A percentile compares a stretch with the other conserved stretches of the same genome.
Evolutionary conservation across 2,797 vertebrate species (phyloP).

Genomic region (Acipenser transmontanus): DNA sequence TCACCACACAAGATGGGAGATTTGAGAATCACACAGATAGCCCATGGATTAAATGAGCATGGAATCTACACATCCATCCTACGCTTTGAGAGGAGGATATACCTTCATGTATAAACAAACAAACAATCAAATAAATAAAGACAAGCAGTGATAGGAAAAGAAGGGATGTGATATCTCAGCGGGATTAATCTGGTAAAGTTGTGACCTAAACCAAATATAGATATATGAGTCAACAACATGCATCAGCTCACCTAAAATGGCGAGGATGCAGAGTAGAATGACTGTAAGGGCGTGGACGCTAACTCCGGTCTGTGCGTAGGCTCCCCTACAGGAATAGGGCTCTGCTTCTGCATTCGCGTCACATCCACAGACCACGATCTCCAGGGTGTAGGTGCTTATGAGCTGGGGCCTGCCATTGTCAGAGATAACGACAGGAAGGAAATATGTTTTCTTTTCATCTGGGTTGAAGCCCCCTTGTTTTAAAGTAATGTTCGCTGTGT

Average conservation of each 20-base stretch:
- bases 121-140: too few species aligned
- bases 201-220: too few species aligned
- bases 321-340: conserved; percentile 62
- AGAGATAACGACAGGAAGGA: conserved; percentile 68
- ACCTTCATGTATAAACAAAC: too few species aligned
- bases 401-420: conserved; percentile 70
- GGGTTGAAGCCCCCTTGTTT: conserved; percentile 74
- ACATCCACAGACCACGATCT: conserved; percentile 78
- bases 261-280: conserved; percentile 84
- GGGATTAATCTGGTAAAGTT: too few species aligned
- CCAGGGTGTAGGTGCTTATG: conserved; percentile 59
- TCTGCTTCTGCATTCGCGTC: conserved; percentile 35
- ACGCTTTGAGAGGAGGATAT: too few species aligned
- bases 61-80: too few species aligned
- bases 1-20: too few species aligned
- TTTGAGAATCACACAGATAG: too few species aligned
- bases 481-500: conserved; percentile 73
- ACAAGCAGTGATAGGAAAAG: too few species aligned
- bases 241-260: conserved; percentile 69
- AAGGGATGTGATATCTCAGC: too few species aligned
- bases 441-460: conserved; percentile 67
- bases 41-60: too few species aligned
- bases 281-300: conserved; percentile 75
- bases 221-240: too few species aligned
- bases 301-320: conserved; percentile 51